These are phyloP conservation scores for Anguilla obscura DNA, from an alignment of 2,797 vertebrate species.

Conservation along the genomic window DNA sequence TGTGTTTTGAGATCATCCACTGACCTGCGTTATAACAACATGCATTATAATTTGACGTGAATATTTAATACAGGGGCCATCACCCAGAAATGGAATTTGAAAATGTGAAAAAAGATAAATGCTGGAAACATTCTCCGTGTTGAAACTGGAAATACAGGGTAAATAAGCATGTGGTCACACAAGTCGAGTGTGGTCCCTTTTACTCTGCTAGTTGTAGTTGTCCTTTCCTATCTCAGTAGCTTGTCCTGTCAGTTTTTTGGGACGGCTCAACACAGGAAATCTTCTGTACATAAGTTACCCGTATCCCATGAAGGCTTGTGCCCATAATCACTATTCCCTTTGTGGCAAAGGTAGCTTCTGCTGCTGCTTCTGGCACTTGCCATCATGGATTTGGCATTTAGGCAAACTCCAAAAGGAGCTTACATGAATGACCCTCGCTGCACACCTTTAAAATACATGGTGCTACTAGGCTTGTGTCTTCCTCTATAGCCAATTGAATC, in stretches of 20 bases:
- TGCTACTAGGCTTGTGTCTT: conserved; percentile 10
- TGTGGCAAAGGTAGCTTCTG: neutral
- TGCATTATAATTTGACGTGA: neutral
- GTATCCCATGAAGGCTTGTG: neutral
- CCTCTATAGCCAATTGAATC: conserved; percentile 17
- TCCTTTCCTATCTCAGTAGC: neutral
- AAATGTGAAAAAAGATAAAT: conserved; percentile 58
- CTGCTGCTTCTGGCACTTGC: neutral
- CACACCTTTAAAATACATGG: conserved; percentile 14
- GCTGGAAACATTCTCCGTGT: conserved; percentile 45
- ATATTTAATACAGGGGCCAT: neutral
- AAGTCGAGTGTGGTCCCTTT: conserved; percentile 11
- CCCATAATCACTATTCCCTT: neutral
- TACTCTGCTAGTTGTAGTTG: neutral
- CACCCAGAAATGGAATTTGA: conserved; percentile 28
- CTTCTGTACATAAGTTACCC: neutral
- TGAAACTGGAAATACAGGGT: conserved; percentile 33
- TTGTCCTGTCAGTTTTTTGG: neutral
- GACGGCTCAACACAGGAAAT: neutral
- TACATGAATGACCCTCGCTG: neutral
- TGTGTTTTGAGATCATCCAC: conserved; percentile 11
- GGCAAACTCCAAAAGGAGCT: neutral
- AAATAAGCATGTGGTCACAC: conserved; percentile 25
- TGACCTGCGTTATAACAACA: neutral
- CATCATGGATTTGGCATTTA: neutral